Evolutionary conservation across 2,888 invertebrate species (phyloP), one percentile per base, ranked within the genome.

Genomic region (Agelastica alni): DNA sequence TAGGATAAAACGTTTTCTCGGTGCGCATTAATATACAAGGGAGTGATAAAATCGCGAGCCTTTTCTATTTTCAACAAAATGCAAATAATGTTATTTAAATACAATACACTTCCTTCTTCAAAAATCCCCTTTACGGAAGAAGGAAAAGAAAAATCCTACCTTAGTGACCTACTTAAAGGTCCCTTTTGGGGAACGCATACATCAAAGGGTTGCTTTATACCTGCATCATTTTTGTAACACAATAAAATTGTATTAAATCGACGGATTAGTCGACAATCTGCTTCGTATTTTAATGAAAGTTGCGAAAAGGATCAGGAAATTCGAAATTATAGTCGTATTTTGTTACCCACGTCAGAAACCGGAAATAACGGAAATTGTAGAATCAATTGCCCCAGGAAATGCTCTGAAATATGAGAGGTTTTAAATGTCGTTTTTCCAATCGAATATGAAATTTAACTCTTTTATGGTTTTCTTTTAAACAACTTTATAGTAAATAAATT

Each of bases 271-370:
- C 13, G 12, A 7, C 17, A 28, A 49, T 32, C 22, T 30, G 12
- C 36, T 49, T 32, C 28, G 30, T 30, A 48, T 48, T 48, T 32
- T 41, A 48, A 48, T 48, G 32, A 48, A 48, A 31, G n/a, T n/a
- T 31, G 31, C 41, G 16, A 49, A 32, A 49, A 41, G 32, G 49
- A 49, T 41, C 49, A 49, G 49, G 49, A 49, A 49, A 49, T 49
- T 42, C 22, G 22, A 32, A 49, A 49, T 49, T 32, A 49, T 22
- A 32, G 12, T 3, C 36, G 4, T 36, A 16, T 36, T 36, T 4
- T 14, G 17, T 12, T 36, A 13, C 36, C 14, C 14, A n/a, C 14
- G 10, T 16, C 14, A 2, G 9, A 36, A 13, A 30, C 45, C 20
- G 45, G 45, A 45, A 45, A 45, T 45, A 45, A 45, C 45, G 45